These are phyloP conservation scores for Poeciliopsis prolifica DNA, from an alignment of 2,113 vertebrate species.

Conservation along the genomic window DNA sequence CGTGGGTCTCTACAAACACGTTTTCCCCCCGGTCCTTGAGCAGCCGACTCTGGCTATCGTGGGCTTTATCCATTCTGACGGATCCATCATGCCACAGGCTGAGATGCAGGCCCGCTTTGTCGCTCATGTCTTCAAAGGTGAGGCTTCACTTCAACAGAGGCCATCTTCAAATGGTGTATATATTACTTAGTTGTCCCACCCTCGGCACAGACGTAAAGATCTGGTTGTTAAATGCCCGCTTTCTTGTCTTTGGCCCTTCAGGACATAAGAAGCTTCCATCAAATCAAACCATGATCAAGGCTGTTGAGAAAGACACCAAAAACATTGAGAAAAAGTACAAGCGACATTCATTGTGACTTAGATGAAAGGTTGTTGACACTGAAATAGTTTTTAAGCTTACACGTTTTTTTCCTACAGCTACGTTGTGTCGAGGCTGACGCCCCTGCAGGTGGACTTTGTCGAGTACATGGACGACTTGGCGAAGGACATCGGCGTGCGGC, in stretches of 20 bases:
- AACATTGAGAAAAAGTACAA: constrained; percentile 62
- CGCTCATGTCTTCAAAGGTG: constrained; percentile 86
- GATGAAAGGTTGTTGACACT: neutral
- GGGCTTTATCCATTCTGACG: constrained; percentile 85
- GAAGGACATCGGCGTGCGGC: constrained; percentile 74
- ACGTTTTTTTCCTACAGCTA: constrained; percentile 51
- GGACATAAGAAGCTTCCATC: constrained; percentile 64
- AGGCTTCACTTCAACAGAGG: constrained; percentile 4
- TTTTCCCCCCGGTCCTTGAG: constrained; percentile 85
- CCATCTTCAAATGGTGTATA: neutral
- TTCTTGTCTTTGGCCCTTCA: constrained; percentile 36
- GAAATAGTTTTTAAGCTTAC: neutral
- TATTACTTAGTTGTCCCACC: neutral
- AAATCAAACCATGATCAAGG: constrained; percentile 65
- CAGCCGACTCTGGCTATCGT: constrained; percentile 88
- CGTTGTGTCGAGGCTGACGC: constrained; percentile 67
- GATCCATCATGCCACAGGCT: constrained; percentile 88
- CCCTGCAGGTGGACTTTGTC: constrained; percentile 81
- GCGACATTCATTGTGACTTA: neutral
- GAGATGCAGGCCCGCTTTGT: constrained; percentile 92
- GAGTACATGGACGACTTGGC: constrained; percentile 83
- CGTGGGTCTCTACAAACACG: constrained; percentile 83
- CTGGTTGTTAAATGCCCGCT: neutral
- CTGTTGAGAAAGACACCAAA: constrained; percentile 68
- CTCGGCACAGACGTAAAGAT: neutral